Base-by-base conservation (phyloP, 2,888 invertebrate genomes). In the Mystacides longicornis region DNA sequence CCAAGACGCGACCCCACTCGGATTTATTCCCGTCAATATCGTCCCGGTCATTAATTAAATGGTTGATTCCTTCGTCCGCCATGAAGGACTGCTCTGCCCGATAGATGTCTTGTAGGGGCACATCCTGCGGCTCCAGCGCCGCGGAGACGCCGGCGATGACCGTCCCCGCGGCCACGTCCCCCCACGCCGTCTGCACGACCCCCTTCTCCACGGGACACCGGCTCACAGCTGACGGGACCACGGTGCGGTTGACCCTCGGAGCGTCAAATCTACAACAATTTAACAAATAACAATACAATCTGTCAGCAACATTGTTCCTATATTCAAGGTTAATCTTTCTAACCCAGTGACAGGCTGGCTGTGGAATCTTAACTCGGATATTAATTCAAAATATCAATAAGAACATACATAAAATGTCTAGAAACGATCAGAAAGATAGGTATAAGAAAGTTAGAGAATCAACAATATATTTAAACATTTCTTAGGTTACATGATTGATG, bases 201-300 rank as follows among this genome's bases (percentile, higher is more conserved):
- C 87, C 87, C 31, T 77, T 74, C 71, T 86, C 85, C 57, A 81
- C 73, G 0, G 86, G 85, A 65, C 86, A 86, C 62, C 76, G 67
- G 63, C 79, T 78, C 52, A 5, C 50, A 22, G 42, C 53, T 16
- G 50, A 52, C 46, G 54, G 58, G 19, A 49, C 31, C 19, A 33
- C 49, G 22, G 52, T 54, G 27, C 54, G 27, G n/a, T 51, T 57
- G 23, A 49, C 43, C 45, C 49, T 42, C 2, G 49, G 45, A 45
- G 27, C 18, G 11, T 20, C 3, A 21, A 21, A 45, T 16, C 53
- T 54, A 47, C 21, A 53, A 53, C 11, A 14, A 31, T 31, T 14
- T 9, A 31, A 31, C 7, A 31, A 9, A 31, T n/a, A n/a, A n/a
- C n/a, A n/a, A n/a, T n/a, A n/a, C n/a, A n/a, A n/a, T n/a, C n/a